A percentile compares a stretch with the other conserved stretches of the same genome.
Conservation (phyloP, 2,888 invertebrate species). For the Stratiomys singularior region DNA sequence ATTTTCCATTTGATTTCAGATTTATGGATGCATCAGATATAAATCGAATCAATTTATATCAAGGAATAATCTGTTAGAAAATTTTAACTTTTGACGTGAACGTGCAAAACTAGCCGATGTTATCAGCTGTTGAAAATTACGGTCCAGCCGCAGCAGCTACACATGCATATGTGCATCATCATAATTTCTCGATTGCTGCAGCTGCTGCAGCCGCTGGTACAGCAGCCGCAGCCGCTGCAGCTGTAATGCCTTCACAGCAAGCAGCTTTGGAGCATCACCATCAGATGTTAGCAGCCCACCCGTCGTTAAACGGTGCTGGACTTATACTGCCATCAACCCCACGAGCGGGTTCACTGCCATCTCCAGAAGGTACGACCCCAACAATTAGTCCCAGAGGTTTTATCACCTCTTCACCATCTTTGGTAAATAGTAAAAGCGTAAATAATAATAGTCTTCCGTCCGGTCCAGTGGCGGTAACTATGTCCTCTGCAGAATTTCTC, state of each 20-base stretch:
- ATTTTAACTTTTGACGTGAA: background rate
- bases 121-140: conserved; percentile 59
- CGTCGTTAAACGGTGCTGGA: conserved; percentile 20
- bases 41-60: background rate
- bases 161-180: conserved; percentile 55
- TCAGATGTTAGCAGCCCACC: conserved; percentile 49
- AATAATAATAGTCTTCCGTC: conserved; percentile 50
- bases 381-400: conserved; percentile 3
- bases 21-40: no score
- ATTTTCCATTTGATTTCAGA: no score
- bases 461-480: conserved; percentile 49
- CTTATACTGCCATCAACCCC: conserved; percentile 52
- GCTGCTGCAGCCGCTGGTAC: conserved; percentile 53
- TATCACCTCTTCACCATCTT: background rate
- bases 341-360: conserved; percentile 14
- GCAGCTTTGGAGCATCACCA: conserved; percentile 39
- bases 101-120: conserved; percentile 54
- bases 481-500: conserved; percentile 57
- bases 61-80: background rate
- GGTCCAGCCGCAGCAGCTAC: conserved; percentile 55
- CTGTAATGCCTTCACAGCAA: conserved; percentile 47
- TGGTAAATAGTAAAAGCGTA: conserved; percentile 37
- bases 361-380: conserved; percentile 29
- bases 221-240: conserved; percentile 56
- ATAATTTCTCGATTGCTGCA: conserved; percentile 57